These are phyloP conservation scores for Leucopsar rothschildi DNA, from an alignment of 2,113 vertebrate genomes.

Conservation along the genomic window DNA sequence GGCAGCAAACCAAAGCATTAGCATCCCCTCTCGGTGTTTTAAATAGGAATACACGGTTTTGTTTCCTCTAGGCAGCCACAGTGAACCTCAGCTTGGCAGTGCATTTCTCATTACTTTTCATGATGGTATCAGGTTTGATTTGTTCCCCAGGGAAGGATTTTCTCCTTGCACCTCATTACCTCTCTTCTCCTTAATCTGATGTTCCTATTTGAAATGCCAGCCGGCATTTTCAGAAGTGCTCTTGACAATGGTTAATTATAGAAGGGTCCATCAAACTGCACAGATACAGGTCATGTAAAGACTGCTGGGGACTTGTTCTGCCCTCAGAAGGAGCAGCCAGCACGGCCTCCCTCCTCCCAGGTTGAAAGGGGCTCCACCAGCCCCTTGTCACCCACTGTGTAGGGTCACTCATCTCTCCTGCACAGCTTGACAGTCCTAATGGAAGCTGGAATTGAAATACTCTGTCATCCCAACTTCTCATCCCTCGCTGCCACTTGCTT, in stretches of 20 bases:
- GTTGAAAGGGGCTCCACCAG: not conserved
- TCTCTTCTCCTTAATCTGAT: constrained; percentile 46
- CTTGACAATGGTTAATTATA: constrained; percentile 55
- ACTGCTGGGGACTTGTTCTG: not conserved
- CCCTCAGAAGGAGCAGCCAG: not conserved
- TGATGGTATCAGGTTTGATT: constrained; percentile 51
- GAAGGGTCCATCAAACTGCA: constrained; percentile 14
- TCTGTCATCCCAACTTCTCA: not conserved
- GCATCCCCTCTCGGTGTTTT: not conserved
- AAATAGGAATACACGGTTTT: not conserved
- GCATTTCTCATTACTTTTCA: constrained; percentile 48
- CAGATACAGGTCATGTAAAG: not conserved
- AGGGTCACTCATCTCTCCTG: not conserved
- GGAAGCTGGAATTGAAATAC: not conserved
- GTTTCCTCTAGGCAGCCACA: not conserved
- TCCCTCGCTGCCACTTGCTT: not conserved
- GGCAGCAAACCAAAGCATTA: not conserved
- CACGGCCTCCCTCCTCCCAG: not conserved
- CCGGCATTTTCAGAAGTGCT: not conserved
- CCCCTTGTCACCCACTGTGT: fast-evolving
- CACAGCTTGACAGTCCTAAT: not conserved
- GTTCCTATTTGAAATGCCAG: constrained; percentile 31
- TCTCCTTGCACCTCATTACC: constrained; percentile 60
- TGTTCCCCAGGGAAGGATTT: constrained; percentile 50
- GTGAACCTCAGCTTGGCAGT: not conserved